Evolutionary conservation across 2,797 vertebrate genomes (phyloP).

Genomic region (Acipenser ruthenus): DNA sequence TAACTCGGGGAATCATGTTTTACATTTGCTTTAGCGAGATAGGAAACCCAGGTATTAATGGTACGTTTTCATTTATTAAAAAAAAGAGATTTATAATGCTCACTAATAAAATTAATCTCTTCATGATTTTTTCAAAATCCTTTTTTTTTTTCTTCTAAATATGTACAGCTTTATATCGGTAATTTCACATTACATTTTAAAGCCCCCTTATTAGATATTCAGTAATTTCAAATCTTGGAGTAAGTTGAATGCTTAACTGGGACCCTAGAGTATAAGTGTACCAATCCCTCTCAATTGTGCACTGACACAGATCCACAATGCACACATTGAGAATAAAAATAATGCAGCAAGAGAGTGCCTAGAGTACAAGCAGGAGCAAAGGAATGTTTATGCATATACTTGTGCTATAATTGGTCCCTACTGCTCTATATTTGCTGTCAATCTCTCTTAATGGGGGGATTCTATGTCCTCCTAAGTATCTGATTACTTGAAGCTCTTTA

Average conservation of each 20-base stretch:
- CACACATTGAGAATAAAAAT: conserved; percentile 14
- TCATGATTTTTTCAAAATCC: not conserved
- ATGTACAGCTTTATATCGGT: not conserved
- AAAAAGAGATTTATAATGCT: not conserved
- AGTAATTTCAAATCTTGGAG: too few relatives aligned
- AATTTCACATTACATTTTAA: conserved; percentile 4
- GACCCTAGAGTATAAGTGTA: conserved; percentile 16
- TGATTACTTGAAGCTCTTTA: not conserved
- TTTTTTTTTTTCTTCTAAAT: conserved; percentile 7
- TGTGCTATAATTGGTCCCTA: conserved; percentile 16
- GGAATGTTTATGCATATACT: conserved; percentile 22
- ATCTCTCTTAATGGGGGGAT: conserved; percentile 2
- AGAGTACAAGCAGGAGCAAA: conserved; percentile 14
- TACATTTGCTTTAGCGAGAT: too few relatives aligned
- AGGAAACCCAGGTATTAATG: too few relatives aligned
- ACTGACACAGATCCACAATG: conserved; percentile 20
- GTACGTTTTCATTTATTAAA: too few relatives aligned
- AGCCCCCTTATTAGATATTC: too few relatives aligned
- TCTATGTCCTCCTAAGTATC: conserved; percentile 17
- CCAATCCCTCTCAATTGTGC: conserved; percentile 27
- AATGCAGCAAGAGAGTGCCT: conserved; percentile 5
- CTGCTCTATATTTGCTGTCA: conserved; percentile 18
- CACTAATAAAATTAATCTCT: not conserved
- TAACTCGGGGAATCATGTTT: too few relatives aligned
- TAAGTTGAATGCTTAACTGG: conserved; percentile 9